Conservation (phyloP, 2,888 invertebrate genomes). For the Aphodius sticticus region DNA sequence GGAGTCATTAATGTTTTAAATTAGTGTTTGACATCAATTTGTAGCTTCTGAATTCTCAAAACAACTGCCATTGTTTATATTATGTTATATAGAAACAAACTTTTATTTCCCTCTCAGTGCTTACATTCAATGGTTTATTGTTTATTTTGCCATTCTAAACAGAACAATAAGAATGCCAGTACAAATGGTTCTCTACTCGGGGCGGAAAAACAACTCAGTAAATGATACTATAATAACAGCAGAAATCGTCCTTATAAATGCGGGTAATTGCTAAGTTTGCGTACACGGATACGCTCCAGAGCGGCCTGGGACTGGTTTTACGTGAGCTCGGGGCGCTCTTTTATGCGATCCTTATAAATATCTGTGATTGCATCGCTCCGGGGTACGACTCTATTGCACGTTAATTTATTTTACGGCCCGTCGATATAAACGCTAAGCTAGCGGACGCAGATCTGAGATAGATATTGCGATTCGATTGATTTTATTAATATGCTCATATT, state of each 20-base stretch:
- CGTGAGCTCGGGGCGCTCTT: neutral
- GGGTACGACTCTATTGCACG: neutral
- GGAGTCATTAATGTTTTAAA: no score
- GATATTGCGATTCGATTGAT: neutral
- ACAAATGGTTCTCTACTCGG: neutral
- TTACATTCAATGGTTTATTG: neutral
- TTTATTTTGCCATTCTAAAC: neutral
- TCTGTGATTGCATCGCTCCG: slow-evolving; percentile 4
- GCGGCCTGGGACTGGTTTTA: neutral
- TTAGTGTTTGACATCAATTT: no score
- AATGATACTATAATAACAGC: neutral
- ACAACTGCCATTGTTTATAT: no score
- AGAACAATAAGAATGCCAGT: neutral
- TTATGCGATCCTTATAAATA: slow-evolving; percentile 4
- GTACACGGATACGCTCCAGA: neutral
- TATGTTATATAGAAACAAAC: no score
- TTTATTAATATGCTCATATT: neutral
- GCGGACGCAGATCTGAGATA: neutral
- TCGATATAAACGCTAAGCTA: neutral
- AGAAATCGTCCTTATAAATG: neutral
- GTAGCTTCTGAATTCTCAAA: no score
- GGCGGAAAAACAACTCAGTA: neutral
- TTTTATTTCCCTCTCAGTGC: no score
- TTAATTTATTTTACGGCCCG: neutral
- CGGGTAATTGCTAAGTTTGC: neutral